Percentiles rank a stretch among this genome's conserved stretches.
Evolutionary conservation across 2,113 vertebrate species (phyloP).

Genomic region (Rutilus rutilus): DNA sequence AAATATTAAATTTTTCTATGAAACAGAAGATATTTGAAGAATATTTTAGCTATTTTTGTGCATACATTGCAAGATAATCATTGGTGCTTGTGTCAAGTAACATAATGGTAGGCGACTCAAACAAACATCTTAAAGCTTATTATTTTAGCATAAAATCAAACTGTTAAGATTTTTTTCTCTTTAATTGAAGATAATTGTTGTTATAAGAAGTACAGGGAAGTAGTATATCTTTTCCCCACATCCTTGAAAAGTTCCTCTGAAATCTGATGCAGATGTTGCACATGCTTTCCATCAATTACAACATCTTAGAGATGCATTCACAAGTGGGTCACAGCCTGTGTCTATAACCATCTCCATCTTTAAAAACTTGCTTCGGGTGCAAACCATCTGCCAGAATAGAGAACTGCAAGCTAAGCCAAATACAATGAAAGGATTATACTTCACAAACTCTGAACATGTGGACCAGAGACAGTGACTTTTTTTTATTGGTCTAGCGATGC

Average conservation of each 20-base stretch:
- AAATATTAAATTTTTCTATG: neutral
- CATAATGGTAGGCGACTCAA: too few relatives aligned
- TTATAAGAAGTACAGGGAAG: neutral
- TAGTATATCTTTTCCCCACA: neutral
- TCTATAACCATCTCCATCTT: neutral
- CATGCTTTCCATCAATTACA: slow-evolving; percentile 19
- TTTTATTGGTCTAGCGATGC: neutral
- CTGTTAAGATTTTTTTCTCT: neutral
- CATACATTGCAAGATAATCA: neutral
- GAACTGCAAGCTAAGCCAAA: neutral
- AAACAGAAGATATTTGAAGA: neutral
- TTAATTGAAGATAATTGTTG: neutral
- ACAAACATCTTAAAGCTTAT: neutral
- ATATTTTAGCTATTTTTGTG: neutral
- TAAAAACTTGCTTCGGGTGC: neutral
- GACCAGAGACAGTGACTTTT: slow-evolving; percentile 7
- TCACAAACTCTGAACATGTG: slow-evolving; percentile 17
- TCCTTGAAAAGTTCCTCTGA: neutral
- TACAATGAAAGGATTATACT: neutral
- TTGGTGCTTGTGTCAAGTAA: neutral
- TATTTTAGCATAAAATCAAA: neutral
- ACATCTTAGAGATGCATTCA: slow-evolving; percentile 18
- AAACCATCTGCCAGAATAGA: slow-evolving; percentile 5
- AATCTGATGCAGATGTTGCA: slow-evolving; percentile 17
- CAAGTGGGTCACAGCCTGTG: neutral